Percentiles rank a stretch among this genome's conserved stretches.
These are phyloP conservation scores for Staurois parvus DNA, from an alignment of 2,797 vertebrate species.

Conservation along the genomic window DNA sequence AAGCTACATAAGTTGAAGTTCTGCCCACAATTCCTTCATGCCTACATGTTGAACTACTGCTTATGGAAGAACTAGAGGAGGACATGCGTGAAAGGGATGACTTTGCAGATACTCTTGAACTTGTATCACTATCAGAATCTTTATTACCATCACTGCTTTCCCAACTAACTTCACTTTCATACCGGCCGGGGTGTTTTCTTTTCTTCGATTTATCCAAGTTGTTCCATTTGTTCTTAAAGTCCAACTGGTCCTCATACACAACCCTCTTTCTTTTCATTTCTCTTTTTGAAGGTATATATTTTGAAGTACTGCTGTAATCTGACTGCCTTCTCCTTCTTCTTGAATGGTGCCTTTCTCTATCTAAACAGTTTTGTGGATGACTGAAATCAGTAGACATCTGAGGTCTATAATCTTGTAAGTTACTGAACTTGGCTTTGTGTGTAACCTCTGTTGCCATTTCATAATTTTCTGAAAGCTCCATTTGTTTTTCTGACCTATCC, in stretches of 20 bases:
- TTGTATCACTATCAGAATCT: conserved; percentile 68
- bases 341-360: conserved; percentile 69
- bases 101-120: conserved; percentile 64
- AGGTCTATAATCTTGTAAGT: conserved; percentile 72
- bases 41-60: conserved; percentile 57
- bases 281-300: conserved; percentile 75
- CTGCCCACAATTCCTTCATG: conserved; percentile 59
- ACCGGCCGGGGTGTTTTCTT: conserved; percentile 65
- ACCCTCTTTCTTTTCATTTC: conserved; percentile 72
- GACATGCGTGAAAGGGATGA: conserved; percentile 66
- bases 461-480: conserved; percentile 74
- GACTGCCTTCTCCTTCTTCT: conserved; percentile 71
- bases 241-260: conserved; percentile 62
- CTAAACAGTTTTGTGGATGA: conserved; percentile 72
- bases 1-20: conserved; percentile 66
- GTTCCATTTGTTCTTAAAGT: conserved; percentile 59
- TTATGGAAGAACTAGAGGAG: conserved; percentile 66
- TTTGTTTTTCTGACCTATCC: conserved; percentile 79
- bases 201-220: conserved; percentile 61
- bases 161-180: conserved; percentile 64
- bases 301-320: conserved; percentile 75
- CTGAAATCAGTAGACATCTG: conserved; percentile 77
- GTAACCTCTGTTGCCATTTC: conserved; percentile 68
- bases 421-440: conserved; percentile 71
- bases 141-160: conserved; percentile 69